These are phyloP conservation scores for Samia ricini DNA, from an alignment of 1,140 invertebrate species.

Conservation along the genomic window DNA sequence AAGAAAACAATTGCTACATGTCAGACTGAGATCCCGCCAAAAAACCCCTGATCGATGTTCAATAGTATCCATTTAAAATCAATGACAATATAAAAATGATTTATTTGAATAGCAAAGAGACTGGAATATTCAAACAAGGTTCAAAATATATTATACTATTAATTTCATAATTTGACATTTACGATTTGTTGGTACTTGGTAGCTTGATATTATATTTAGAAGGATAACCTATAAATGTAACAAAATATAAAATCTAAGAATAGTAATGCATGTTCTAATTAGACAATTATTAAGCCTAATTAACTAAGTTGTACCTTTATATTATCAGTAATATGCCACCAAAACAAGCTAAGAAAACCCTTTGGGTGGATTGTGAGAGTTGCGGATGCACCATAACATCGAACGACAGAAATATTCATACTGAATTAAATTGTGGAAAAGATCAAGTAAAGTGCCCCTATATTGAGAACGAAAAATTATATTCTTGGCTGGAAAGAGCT, in stretches of 20 bases:
- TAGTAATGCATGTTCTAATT: background rate
- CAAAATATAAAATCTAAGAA: too few species aligned
- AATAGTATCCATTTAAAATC: too few species aligned
- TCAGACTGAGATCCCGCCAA: too few species aligned
- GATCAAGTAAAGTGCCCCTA: constrained; percentile 69
- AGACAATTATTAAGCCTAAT: background rate
- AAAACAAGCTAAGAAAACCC: constrained; percentile 60
- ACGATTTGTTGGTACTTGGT: background rate
- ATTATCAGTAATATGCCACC: constrained; percentile 47
- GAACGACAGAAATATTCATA: constrained; percentile 60
- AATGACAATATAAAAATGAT: too few species aligned
- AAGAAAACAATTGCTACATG: too few species aligned
- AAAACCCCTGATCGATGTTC: too few species aligned
- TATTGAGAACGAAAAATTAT: constrained; percentile 44
- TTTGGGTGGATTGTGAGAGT: constrained; percentile 66
- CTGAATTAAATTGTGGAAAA: constrained; percentile 57
- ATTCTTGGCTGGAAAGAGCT: constrained; percentile 57
- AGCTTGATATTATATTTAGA: too few species aligned
- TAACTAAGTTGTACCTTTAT: background rate
- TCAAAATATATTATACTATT: too few species aligned
- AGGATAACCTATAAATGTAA: too few species aligned
- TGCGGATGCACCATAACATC: constrained; percentile 60
- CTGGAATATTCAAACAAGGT: too few species aligned
- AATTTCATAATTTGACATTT: background rate
- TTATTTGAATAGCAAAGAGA: too few species aligned